Evolutionary conservation across 2,113 vertebrate genomes (phyloP).

Genomic region (Aythya baeri): DNA sequence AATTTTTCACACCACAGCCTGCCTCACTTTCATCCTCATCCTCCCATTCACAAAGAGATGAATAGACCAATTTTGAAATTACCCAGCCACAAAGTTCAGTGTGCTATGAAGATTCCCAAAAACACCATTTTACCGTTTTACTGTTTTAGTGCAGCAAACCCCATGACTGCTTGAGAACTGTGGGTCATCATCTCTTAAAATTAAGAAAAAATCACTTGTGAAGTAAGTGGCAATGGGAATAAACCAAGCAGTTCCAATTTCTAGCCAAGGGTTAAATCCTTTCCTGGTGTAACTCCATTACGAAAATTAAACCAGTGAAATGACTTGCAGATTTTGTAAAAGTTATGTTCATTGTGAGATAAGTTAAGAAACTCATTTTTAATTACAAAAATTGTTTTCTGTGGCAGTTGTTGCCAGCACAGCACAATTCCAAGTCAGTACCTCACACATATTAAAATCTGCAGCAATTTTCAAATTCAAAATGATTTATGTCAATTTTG

Average conservation of each 20-base stretch:
- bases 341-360: background rate
- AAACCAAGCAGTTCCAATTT: background rate
- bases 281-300: background rate
- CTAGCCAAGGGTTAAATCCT: background rate
- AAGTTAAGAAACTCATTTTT: background rate
- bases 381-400: background rate
- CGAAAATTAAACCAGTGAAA: background rate
- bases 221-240: background rate
- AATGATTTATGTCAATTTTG: slow-evolving; percentile 60
- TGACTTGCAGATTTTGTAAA: background rate
- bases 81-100: background rate
- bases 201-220: background rate
- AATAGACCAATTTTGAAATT: background rate
- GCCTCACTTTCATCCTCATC: background rate
- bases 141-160: background rate
- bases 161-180: background rate
- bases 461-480: slow-evolving; percentile 34
- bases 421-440: background rate
- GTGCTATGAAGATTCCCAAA: background rate
- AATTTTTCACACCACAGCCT: background rate
- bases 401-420: background rate
- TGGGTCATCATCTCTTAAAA: background rate
- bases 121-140: background rate
- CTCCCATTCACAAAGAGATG: background rate
- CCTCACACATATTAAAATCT: background rate